Percentiles rank a stretch among this genome's conserved stretches.
Conservation (phyloP, 2,797 vertebrate genomes). For the Argyrosomus regius region DNA sequence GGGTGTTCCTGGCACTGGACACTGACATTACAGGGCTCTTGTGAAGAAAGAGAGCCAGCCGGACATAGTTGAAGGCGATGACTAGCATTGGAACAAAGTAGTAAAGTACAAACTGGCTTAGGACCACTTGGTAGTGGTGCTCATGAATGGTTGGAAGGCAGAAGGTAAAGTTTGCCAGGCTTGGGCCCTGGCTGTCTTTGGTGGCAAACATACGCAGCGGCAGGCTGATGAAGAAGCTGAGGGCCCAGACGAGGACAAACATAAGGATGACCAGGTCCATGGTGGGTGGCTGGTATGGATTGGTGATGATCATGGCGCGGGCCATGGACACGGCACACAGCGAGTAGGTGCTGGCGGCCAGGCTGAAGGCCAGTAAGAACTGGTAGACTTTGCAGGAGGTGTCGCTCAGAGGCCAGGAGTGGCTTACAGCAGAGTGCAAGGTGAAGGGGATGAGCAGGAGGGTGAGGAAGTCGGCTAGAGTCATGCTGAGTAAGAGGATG, state of each 20-base stretch:
- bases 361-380: conserved; percentile 85
- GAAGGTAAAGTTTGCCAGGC: conserved; percentile 75
- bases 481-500: conserved; percentile 86
- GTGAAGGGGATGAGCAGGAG: conserved; percentile 86
- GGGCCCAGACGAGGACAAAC: conserved; percentile 82
- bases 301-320: conserved; percentile 84
- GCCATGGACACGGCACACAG: conserved; percentile 85
- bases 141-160: conserved; percentile 83
- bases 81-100: conserved; percentile 84
- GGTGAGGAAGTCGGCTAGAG: conserved; percentile 84
- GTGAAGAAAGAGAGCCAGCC: conserved; percentile 83
- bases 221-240: conserved; percentile 86
- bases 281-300: conserved; percentile 80
- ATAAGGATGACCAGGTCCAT: conserved; percentile 81
- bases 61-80: conserved; percentile 84
- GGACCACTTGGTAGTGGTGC: conserved; percentile 84
- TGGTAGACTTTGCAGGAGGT: conserved; percentile 87
- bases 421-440: conserved; percentile 78
- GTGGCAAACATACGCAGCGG: conserved; percentile 82
- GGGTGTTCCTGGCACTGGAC: conserved; percentile 82
- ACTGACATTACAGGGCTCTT: conserved; percentile 84
- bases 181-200: conserved; percentile 70
- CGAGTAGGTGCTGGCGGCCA: conserved; percentile 87
- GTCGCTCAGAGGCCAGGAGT: conserved; percentile 84
- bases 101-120: conserved; percentile 85